phyloP scores from a whole-genome alignment of 2,797 vertebrate species.

The Eospalax fontanierii region DNA sequence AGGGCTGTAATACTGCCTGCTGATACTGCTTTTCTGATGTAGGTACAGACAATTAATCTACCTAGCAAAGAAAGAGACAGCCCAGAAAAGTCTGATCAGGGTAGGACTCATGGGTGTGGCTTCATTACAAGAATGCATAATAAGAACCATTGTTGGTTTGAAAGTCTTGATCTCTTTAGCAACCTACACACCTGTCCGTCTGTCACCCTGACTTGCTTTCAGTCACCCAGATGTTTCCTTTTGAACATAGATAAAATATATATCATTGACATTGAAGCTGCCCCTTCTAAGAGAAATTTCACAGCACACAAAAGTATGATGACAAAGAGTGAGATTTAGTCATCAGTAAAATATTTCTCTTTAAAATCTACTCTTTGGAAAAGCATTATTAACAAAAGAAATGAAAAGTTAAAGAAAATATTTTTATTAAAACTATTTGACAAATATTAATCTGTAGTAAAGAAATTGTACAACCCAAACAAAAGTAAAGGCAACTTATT shows the following conservation, averaged over 20 bases:
- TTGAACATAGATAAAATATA: not conserved
- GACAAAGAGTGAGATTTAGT: not conserved
- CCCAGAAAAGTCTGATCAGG: not conserved
- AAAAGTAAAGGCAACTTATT: not conserved
- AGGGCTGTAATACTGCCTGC: not conserved
- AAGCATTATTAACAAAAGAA: not conserved
- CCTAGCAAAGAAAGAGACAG: not conserved
- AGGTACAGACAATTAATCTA: not conserved
- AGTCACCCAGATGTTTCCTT: not conserved
- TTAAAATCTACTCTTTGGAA: slow-evolving; percentile 4
- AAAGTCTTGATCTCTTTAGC: not conserved
- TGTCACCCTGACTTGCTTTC: not conserved
- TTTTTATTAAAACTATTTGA: not conserved
- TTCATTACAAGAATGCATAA: not conserved
- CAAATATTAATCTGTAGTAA: not conserved
- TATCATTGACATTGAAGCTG: not conserved
- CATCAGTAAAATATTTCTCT: not conserved
- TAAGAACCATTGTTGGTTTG: not conserved
- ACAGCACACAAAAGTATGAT: not conserved
- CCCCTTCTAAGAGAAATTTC: slow-evolving; percentile 7
- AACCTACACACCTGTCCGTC: fast-evolving
- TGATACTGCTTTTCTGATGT: not conserved
- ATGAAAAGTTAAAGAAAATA: not conserved
- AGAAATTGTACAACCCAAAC: not conserved
- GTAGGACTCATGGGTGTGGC: not conserved